These are phyloP conservation scores for Graptemys geographica DNA, from an alignment of 2,797 vertebrate genomes.

Conservation along the genomic window DNA sequence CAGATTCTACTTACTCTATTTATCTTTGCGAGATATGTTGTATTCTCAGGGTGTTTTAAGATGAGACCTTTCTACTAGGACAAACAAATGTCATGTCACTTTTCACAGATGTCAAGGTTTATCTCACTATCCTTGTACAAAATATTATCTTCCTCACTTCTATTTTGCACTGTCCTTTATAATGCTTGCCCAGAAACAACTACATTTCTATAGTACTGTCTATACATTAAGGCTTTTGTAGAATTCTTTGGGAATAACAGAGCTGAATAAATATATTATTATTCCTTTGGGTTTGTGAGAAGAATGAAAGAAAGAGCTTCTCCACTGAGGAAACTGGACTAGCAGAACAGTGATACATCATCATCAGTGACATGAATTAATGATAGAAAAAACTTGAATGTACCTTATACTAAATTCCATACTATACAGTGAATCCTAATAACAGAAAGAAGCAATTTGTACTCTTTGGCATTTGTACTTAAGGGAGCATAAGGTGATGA, in stretches of 20 bases:
- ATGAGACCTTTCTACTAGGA: conserved; percentile 1
- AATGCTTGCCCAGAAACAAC: not conserved
- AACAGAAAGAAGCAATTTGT: not conserved
- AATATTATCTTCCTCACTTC: not conserved
- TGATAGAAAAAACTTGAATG: accelerated
- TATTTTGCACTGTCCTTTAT: not conserved
- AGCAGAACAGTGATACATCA: not conserved
- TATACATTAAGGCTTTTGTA: not conserved
- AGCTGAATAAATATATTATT: not conserved
- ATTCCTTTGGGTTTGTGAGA: not conserved
- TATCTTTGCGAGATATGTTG: not conserved
- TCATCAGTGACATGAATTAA: accelerated
- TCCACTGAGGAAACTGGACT: not conserved
- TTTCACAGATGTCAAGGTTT: conserved; percentile 6
- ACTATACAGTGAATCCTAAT: not conserved
- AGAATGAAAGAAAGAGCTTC: not conserved
- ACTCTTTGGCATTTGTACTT: not conserved
- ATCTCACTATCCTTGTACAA: not conserved
- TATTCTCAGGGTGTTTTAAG: conserved; percentile 30
- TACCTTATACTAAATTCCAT: not conserved
- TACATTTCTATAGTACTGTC: not conserved
- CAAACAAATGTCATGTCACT: not conserved
- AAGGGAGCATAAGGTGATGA: not conserved
- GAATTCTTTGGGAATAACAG: not conserved
- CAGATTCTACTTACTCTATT: not conserved